Base-by-base conservation (phyloP, 2,113 vertebrate species). In the Platysteira castanea region DNA sequence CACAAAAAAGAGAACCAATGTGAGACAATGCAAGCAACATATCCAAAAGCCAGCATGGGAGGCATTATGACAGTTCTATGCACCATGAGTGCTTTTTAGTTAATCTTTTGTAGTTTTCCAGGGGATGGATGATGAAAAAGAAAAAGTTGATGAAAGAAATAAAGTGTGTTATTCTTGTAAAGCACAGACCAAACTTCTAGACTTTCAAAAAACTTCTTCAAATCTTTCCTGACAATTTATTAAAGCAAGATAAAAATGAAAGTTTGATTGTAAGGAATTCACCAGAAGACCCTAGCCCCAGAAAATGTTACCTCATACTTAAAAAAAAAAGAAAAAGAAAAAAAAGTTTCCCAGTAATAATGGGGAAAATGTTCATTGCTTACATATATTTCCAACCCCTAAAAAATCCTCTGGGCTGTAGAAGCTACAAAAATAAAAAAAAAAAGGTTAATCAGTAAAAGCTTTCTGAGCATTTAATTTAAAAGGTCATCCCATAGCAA, bases 111-210 rank as follows among this genome's bases (percentile, higher is more conserved):
- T 46, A 77, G 27, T 46, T 76, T 74, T 60, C 13, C 26, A 64
- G 33, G 13, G 17, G 26, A 67, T 6, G 27, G 9, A 82, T 44
- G 17, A 65, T 59, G 23, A 54, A 65, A 91, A 92, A 89, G 37
- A 28, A 87, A 71, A 82, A 85, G 11, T 5, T 47, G 17, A 61
- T 80, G 28, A 86, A 94, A 94, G 35, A 73, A 83, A 88, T 19
- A 5, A 56, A 56, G 8, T 0, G 3, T 49, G 7, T 49, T 65
- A 60, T 41, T 88, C 52, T 68, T 70, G 27, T 52, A 81, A 90
- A 86, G 15, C 13, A 85, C 15, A 67, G 47, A 27, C 6, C 11
- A 26, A 89, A 83, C 31, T 77, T 86, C 30, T 31, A 37, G 30
- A 49, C 16, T 59, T 83, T 4, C 1, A 74, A 94, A 93, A 81